A percentile compares a stretch with the other conserved stretches of the same genome.
Evolutionary conservation across 2,888 invertebrate genomes (phyloP).

Genomic region (Amphiduros pacificus): DNA sequence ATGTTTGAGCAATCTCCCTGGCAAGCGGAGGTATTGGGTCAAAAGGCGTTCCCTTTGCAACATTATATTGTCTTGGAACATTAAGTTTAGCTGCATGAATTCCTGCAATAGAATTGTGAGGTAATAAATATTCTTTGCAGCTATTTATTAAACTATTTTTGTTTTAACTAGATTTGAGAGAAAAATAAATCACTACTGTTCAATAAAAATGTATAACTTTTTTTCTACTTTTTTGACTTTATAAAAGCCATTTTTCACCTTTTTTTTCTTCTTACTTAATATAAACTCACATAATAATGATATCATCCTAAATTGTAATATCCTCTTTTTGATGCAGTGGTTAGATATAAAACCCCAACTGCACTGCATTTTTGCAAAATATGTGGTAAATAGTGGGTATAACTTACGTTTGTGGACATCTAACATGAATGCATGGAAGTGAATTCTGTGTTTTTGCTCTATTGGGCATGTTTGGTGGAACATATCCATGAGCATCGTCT

Average conservation of each 20-base stretch:
- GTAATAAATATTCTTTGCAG: too few species aligned
- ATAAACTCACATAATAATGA: too few species aligned
- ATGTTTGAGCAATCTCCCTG: slow-evolving; percentile 77
- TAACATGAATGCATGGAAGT: slow-evolving; percentile 97
- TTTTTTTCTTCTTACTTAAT: too few species aligned
- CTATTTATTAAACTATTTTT: too few species aligned
- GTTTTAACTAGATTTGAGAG: too few species aligned
- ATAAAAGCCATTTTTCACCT: not conserved
- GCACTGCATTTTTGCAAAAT: too few species aligned
- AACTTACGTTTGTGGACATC: slow-evolving; percentile 77
- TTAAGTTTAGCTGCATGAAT: slow-evolving; percentile 71
- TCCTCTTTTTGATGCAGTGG: too few species aligned
- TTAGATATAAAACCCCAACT: too few species aligned
- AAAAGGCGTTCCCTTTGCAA: slow-evolving; percentile 72
- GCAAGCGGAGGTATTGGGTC: slow-evolving; percentile 97
- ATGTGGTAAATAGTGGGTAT: too few species aligned
- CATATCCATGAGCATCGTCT: slow-evolving; percentile 99
- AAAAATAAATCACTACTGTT: too few species aligned
- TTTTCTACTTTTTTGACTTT: not conserved
- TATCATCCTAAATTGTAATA: too few species aligned
- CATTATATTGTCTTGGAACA: slow-evolving; percentile 45
- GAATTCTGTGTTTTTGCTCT: slow-evolving; percentile 71
- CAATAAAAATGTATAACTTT: not conserved
- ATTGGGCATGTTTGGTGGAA: slow-evolving; percentile 80
- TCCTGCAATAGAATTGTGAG: slow-evolving; percentile 37